Percentiles rank a stretch among this genome's conserved stretches.
Conservation (phyloP, 1,140 invertebrate genomes). For the Diuraphis noxia region DNA sequence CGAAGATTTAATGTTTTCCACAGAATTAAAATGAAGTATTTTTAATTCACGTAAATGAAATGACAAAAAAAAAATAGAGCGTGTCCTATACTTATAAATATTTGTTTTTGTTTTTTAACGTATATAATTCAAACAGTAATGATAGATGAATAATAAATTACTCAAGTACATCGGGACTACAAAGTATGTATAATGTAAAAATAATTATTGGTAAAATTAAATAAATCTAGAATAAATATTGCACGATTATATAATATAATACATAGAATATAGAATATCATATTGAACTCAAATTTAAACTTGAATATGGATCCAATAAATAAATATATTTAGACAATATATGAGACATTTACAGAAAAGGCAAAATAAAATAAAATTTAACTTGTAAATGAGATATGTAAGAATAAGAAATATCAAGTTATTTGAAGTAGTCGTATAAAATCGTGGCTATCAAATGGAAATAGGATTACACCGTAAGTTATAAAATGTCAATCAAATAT, state of each 20-base stretch:
- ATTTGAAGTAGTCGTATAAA: background rate
- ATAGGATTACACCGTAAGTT: background rate
- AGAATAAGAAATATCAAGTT: background rate
- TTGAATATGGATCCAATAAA: background rate
- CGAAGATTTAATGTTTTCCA: background rate
- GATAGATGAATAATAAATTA: background rate
- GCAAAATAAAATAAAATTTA: background rate
- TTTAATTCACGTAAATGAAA: background rate
- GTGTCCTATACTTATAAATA: background rate
- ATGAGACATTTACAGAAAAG: background rate
- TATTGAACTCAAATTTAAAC: background rate
- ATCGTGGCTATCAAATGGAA: background rate
- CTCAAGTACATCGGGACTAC: too few species aligned
- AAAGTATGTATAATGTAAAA: too few species aligned
- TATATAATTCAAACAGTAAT: background rate
- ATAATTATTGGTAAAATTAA: background rate
- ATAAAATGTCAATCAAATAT: background rate
- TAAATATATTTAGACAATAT: background rate
- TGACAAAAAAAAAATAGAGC: background rate
- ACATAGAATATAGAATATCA: too few species aligned
- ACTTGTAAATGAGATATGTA: background rate
- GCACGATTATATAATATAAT: too few species aligned
- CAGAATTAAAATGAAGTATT: background rate
- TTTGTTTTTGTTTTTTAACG: background rate
- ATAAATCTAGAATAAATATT: background rate